Percentiles rank a stretch among this genome's conserved stretches.
phyloP scores from a whole-genome alignment of 1,140 invertebrate species.

The Neotoxoptera formosana region DNA sequence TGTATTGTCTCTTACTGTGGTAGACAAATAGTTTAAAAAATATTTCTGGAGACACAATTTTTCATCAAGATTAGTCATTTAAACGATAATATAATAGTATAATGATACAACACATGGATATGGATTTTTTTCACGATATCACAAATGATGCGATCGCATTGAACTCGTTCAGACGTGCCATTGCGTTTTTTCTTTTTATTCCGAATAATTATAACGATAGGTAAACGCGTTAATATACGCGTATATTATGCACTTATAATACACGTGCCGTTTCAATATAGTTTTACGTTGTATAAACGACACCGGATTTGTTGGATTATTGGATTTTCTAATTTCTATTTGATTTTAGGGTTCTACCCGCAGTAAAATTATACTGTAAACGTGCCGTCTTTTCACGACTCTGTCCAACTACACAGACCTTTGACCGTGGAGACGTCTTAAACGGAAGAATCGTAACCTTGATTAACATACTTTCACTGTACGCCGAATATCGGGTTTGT shows the following conservation, averaged over 20 bases:
- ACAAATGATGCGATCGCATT: neutral
- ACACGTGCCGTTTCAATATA: neutral
- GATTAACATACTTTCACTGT: slow-evolving; percentile 13
- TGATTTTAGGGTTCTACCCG: no score
- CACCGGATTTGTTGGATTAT: neutral
- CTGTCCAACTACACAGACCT: neutral
- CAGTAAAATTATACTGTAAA: neutral
- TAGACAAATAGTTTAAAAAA: neutral
- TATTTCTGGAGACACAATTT: neutral
- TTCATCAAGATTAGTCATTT: neutral
- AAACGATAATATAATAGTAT: neutral
- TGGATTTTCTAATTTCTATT: neutral
- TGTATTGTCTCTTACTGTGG: neutral
- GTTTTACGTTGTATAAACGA: neutral
- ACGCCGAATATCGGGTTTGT: neutral
- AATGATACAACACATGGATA: neutral
- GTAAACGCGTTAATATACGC: neutral
- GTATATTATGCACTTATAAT: neutral
- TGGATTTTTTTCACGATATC: neutral
- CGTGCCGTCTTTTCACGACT: neutral
- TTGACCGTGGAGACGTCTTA: neutral
- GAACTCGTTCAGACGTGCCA: neutral
- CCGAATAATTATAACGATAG: neutral
- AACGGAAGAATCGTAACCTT: slow-evolving; percentile 35
- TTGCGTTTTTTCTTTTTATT: neutral